Conservation (phyloP, 2,888 invertebrate genomes). For the Euproctis similis region DNA sequence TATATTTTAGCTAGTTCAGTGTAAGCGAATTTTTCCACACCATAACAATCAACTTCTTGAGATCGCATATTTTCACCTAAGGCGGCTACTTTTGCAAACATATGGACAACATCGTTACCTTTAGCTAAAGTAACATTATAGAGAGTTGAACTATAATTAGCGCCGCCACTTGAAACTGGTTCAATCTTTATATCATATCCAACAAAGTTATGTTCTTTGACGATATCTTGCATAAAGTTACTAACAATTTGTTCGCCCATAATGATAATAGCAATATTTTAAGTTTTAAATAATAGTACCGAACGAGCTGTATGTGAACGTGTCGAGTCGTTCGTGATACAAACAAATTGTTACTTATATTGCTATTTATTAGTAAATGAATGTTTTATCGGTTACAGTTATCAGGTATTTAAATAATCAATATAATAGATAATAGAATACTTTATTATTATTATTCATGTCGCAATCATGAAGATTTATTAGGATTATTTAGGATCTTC, state of each 20-base stretch:
- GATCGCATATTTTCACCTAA: slow-evolving; percentile 32
- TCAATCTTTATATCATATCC: slow-evolving; percentile 19
- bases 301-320: too few relatives aligned
- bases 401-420: too few relatives aligned
- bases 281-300: too few relatives aligned
- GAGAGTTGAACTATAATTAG: slow-evolving; percentile 33
- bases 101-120: slow-evolving; percentile 15
- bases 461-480: too few relatives aligned
- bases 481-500: too few relatives aligned
- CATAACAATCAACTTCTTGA: slow-evolving; percentile 24
- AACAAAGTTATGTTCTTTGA: slow-evolving; percentile 17
- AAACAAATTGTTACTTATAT: too few relatives aligned
- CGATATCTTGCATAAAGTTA: slow-evolving; percentile 16
- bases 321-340: too few relatives aligned
- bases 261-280: slow-evolving; percentile 2
- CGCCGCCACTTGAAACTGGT: slow-evolving; percentile 28
- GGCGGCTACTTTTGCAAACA: slow-evolving; percentile 44
- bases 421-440: too few relatives aligned
- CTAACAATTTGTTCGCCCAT: slow-evolving; percentile 12
- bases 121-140: slow-evolving; percentile 20
- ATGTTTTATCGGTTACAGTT: too few relatives aligned
- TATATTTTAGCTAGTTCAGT: slow-evolving; percentile 30
- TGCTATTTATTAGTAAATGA: too few relatives aligned
- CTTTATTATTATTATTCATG: too few relatives aligned
- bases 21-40: slow-evolving; percentile 39